Base-by-base conservation (phyloP, 2,113 vertebrate genomes). In the Epinephelus moara region DNA sequence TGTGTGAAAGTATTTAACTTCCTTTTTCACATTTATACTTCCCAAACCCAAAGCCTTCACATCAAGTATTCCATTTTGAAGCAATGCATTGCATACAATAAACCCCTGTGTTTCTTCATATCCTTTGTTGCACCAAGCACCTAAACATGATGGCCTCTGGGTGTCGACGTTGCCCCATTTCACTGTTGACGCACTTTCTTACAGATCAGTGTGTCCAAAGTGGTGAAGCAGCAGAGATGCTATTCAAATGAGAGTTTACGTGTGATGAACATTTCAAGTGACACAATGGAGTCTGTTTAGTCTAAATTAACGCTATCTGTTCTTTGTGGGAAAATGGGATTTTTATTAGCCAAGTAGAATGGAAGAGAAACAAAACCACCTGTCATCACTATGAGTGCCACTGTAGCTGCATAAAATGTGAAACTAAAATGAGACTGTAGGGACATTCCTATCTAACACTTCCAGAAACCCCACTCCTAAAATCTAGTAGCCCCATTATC, bases 91-190 rank as follows among this genome's bases (percentile, higher is more conserved):
- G 27, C 55, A 37, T 25, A 60, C 2, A 52, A 3, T 25, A 9
- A n/a, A 59, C 18, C 6, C 57, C 60, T 0, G 0, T n/a, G 23
- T 89, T 85, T 84, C 85, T 49, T 79, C 80, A 90, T 42, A 61
- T 88, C 84, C 82, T 82, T 72, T 87, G 93, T 93, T 91, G 85
- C 93, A 93, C 93, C 88, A 94, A 92, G 87, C 91, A 94, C 89
- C 45, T 67, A 4, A 69, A 81, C 0, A 2, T 27, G 15, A 11
- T 11, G n/a, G 0, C 63, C 40, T 55, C n/a, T 2, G 2, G 7
- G 2, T 30, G 25, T 52, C 27, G 0, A 42, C 12, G 17, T 74
- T 68, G n/a, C 57, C 23, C 30, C 30, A 37, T 77, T 63, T 77
- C 14, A 59, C 5, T 10, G 61, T 15, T 40, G 0, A 42, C 0